phyloP scores from a whole-genome alignment of 1,140 invertebrate species.

The Trissolcus basalis region DNA sequence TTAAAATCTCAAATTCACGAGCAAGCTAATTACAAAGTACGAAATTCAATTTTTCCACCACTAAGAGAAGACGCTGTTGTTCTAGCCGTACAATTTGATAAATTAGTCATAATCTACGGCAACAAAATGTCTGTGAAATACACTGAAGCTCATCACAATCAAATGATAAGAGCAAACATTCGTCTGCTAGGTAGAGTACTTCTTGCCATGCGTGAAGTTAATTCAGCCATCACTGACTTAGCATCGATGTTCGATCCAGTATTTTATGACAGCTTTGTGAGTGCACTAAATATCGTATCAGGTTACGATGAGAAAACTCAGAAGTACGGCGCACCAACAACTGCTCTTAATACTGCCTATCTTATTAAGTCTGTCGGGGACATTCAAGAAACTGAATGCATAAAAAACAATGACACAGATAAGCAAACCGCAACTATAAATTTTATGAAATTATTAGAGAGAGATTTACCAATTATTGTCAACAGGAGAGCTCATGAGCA shows the following conservation, averaged over 20 bases:
- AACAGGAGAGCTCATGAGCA: slow-evolving; percentile 12
- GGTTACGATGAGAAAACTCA: slow-evolving; percentile 17
- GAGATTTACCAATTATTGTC: slow-evolving; percentile 1
- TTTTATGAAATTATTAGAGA: slow-evolving; percentile 7
- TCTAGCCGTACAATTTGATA: background rate
- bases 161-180: background rate
- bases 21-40: background rate
- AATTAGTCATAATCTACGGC: background rate
- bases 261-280: slow-evolving; percentile 17
- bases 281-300: slow-evolving; percentile 21
- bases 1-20: background rate
- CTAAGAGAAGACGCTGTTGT: background rate
- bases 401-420: background rate
- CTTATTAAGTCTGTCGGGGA: slow-evolving; percentile 30
- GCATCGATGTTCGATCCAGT: slow-evolving; percentile 8
- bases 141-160: background rate
- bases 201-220: background rate
- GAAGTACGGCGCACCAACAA: slow-evolving; percentile 14
- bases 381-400: slow-evolving; percentile 27
- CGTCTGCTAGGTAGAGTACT: background rate
- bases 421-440: slow-evolving; percentile 1
- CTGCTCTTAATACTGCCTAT: slow-evolving; percentile 17
- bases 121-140: background rate
- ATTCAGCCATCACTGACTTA: background rate
- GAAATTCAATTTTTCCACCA: background rate